Base-by-base conservation (phyloP, 2,113 vertebrate genomes). In the Shinisaurus crocodilurus region DNA sequence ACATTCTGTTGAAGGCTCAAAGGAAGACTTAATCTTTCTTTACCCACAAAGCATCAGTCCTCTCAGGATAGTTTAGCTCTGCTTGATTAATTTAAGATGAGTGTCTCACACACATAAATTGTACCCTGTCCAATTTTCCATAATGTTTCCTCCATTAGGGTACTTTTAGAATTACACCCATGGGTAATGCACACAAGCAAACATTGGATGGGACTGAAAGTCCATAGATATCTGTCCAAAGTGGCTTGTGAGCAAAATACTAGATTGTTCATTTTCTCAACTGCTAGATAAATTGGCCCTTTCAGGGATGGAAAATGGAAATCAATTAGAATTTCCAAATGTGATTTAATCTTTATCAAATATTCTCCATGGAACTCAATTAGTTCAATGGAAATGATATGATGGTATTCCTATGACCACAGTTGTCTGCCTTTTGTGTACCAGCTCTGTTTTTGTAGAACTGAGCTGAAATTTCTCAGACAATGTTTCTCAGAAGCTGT, bases 41-140 rank as follows among this genome's bases (percentile, higher is more conserved):
- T 85, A 65, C 63, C 27, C 15, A 15, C 43, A 45, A 65, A 69
- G 63, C 63, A 85, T 48, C 82, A 85, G 40, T 29, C 45, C 63
- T 85, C 60, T 40, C 16, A 45, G 6, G 5, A 29, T 69, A 48
- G 40, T 85, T 50, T 85, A 34, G 43, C 40, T 70, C 50, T 85
- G 40, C 65, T 85, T n/a, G 29, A 70, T 85, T 85, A 69, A 85
- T 85, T 70, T 48, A 70, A 85, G 70, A 85, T 85, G 83, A 48
- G 40, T 34, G 16, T 50, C 83, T 70, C 29, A 5, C 65, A 70
- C 43, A 43, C 9, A 48, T 45, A 45, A 82, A 85, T 69, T 69
- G 82, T 69, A 85, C 63, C 32, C 63, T 45, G 63, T 45, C n/a
- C 63, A 85, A 85, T 85, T 69, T 32, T 13, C 32, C 40, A 45